These are phyloP conservation scores for Saccostrea echinata DNA, from an alignment of 1,140 invertebrate genomes.

Conservation along the genomic window DNA sequence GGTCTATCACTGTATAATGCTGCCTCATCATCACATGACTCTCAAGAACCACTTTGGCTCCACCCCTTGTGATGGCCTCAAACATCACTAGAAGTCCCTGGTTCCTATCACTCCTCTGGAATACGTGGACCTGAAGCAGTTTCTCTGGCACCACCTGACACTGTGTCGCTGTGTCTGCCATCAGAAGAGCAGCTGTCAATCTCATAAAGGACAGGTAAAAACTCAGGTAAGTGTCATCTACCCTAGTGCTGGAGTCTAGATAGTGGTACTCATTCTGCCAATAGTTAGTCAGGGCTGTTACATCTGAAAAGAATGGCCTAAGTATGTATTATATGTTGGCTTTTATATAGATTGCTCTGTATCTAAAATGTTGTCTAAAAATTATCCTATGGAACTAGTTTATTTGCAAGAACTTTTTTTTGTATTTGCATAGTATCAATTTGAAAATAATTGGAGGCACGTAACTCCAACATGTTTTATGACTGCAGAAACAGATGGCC, in stretches of 20 bases:
- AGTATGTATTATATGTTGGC: neutral
- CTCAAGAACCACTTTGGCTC: constrained; percentile 83
- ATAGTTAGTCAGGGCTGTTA: constrained; percentile 85
- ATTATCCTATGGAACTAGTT: too few relatives aligned
- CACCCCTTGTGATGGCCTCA: constrained; percentile 67
- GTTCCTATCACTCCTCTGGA: constrained; percentile 86
- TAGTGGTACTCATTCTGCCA: constrained; percentile 95
- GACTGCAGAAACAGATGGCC: too few relatives aligned
- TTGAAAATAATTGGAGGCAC: too few relatives aligned
- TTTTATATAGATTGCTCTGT: too few relatives aligned
- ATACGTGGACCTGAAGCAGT: constrained; percentile 85
- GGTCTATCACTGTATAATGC: constrained; percentile 78
- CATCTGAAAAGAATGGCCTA: constrained; percentile 71
- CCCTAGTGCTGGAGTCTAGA: constrained; percentile 85
- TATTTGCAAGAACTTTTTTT: too few relatives aligned
- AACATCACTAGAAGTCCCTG: constrained; percentile 80
- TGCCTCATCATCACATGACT: constrained; percentile 85
- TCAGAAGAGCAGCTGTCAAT: neutral
- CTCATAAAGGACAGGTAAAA: constrained; percentile 79
- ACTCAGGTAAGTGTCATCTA: constrained; percentile 88
- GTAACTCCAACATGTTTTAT: too few relatives aligned
- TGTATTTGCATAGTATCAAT: too few relatives aligned
- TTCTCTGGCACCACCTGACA: constrained; percentile 79
- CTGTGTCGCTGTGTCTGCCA: neutral
- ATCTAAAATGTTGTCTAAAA: too few relatives aligned